Evolutionary conservation across 2,113 vertebrate genomes (phyloP).

Genomic region (Perca schrenkii): DNA sequence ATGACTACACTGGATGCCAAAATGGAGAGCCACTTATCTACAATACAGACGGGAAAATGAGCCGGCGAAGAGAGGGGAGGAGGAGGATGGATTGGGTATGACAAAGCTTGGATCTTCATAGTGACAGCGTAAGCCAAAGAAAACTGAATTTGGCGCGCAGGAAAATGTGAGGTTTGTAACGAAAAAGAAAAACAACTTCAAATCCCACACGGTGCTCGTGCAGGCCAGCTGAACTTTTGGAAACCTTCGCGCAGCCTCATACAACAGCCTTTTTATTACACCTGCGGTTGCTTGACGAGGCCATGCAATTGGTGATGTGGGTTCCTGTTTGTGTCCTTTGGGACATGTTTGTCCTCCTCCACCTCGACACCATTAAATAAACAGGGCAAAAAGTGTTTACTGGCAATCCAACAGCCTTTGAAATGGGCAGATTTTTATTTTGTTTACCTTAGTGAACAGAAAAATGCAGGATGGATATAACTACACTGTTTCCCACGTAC

Average conservation of each 20-base stretch:
- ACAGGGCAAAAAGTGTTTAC: neutral
- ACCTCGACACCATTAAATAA: neutral
- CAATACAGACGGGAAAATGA: constrained; percentile 27
- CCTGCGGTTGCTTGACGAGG: neutral
- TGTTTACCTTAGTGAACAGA: neutral
- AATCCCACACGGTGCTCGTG: neutral
- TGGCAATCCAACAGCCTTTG: neutral
- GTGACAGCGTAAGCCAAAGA: neutral
- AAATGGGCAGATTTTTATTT: neutral
- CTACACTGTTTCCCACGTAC: too few species aligned
- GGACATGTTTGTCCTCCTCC: neutral
- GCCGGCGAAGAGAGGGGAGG: constrained; percentile 4
- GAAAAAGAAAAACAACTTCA: neutral
- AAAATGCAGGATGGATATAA: neutral
- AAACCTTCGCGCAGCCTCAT: neutral
- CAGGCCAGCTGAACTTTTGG: neutral
- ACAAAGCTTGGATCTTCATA: neutral
- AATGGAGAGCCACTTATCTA: constrained; percentile 58
- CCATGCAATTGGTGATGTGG: neutral
- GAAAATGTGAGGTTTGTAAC: neutral
- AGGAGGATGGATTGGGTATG: neutral
- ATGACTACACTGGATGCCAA: constrained; percentile 41
- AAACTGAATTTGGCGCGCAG: constrained; percentile 15
- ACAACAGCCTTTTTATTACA: neutral
- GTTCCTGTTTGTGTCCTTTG: neutral